These are phyloP conservation scores for Actinia equina DNA, from an alignment of 64 coral and sea anemone species.

Conservation along the genomic window DNA sequence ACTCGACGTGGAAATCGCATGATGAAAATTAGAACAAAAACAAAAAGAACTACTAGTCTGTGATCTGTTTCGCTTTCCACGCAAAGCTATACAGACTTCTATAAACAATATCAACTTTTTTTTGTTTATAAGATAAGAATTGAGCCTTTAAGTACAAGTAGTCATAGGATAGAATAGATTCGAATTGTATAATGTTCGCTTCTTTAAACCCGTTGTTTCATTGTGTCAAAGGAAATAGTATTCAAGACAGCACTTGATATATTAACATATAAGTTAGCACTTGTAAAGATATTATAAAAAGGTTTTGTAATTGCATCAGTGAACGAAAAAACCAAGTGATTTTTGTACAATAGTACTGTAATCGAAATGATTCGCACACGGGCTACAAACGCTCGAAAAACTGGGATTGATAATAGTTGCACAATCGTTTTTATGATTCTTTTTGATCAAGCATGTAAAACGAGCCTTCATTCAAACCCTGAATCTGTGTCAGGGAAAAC, in stretches of 20 bases:
- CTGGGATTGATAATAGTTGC: not conserved
- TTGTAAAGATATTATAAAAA: not conserved
- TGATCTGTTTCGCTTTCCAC: not conserved
- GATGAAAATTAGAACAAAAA: no score
- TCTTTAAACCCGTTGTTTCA: not conserved
- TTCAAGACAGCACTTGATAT: not conserved
- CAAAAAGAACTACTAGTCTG: not conserved
- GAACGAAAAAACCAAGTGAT: not conserved
- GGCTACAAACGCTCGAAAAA: no score
- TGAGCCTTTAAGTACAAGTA: not conserved
- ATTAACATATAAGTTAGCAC: not conserved
- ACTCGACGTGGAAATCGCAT: no score
- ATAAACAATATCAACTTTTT: not conserved
- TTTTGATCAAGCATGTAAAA: not conserved
- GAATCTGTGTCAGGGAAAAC: constrained; percentile 4
- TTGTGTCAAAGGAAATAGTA: not conserved
- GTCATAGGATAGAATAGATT: not conserved
- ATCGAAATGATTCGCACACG: not conserved
- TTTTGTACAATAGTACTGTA: not conserved
- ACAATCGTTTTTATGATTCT: not conserved
- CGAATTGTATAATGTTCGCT: not conserved
- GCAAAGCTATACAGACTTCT: not conserved
- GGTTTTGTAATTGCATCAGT: not conserved
- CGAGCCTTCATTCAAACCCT: not conserved
- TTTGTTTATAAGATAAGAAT: not conserved